These are phyloP conservation scores for Lytechinus pictus DNA, from an alignment of 35 echinoderm and acorn worm species.

Conservation along the genomic window DNA sequence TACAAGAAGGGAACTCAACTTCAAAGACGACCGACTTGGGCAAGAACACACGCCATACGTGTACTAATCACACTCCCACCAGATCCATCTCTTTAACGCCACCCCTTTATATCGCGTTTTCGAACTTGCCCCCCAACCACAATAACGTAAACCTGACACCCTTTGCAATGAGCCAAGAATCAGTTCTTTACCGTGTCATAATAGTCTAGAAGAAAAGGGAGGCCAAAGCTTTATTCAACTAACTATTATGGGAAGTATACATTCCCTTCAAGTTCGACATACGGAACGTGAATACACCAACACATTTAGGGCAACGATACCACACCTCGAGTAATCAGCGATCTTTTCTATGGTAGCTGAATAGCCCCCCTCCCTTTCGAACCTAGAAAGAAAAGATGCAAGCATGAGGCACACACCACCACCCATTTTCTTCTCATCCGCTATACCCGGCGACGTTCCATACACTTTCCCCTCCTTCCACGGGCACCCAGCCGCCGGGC, in stretches of 20 bases:
- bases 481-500: constrained; percentile 16
- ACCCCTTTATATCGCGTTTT: constrained; percentile 24
- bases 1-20: constrained; percentile 19
- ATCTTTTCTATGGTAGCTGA: constrained; percentile 9
- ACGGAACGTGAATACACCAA: constrained; percentile 32
- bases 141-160: constrained; percentile 48
- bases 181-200: constrained; percentile 20
- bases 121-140: constrained; percentile 30
- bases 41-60: constrained; percentile 5
- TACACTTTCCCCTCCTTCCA: constrained; percentile 22
- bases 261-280: constrained; percentile 44
- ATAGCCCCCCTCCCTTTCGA: constrained; percentile 34
- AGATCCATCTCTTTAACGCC: constrained; percentile 22
- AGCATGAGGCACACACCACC: constrained; percentile 1
- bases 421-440: not conserved
- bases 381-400: not conserved
- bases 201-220: constrained; percentile 24
- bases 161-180: constrained; percentile 32
- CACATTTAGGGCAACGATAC: constrained; percentile 40
- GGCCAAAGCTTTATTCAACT: not conserved
- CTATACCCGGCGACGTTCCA: not conserved
- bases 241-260: not conserved
- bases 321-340: constrained; percentile 39
- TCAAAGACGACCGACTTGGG: constrained; percentile 35
- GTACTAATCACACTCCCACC: constrained; percentile 37